Evolutionary conservation across 2,888 invertebrate species (phyloP), one percentile per base, ranked within the genome.

Genomic region (Phengaris alcon): DNA sequence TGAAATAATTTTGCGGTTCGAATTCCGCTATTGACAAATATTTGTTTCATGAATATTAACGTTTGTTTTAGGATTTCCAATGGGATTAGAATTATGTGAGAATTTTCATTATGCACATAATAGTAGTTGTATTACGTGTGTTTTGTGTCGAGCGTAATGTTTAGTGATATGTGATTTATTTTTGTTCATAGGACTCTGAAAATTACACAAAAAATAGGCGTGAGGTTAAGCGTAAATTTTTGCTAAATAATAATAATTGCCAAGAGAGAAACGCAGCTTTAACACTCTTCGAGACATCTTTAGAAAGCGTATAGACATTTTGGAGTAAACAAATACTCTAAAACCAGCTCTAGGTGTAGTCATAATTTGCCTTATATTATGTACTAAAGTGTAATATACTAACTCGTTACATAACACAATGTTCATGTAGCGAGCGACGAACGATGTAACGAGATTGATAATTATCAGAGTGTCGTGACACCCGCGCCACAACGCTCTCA

Each of bases 401-500:
- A 52, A 2, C 3, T 7, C 48, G 22, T 59, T 44, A 64, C 64
- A 64, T 12, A 35, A 44, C 12, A 54, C 72, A 72, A 54, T 52
- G 9, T 13, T 22, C 64, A 22, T 64, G 68, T 68, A 72, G 54
- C 72, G 35, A 3, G 22, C 22, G 22, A 22, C 22, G 22, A 22
- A 22, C 22, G 22, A 22, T 22, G 72, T 72, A 72, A 54, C 72
- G 72, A 70, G 55, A 69, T 69, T 75, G 75, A 75, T 70, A 75
- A 75, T 75, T 75, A 75, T 75, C 70, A 69, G 55, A 54, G 75
- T 48, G 55, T 13, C 57, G 54, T 59, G 75, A 80, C 81, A 82
- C 78, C 76, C 80, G n/a, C 75, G 15, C 68, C 75, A 80, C 82
- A 84, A 78, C 76, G 80, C 76, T 82, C 82, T 84, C 81, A 78